Conservation (phyloP, 2,888 invertebrate genomes). For the Athalia rosae region DNA sequence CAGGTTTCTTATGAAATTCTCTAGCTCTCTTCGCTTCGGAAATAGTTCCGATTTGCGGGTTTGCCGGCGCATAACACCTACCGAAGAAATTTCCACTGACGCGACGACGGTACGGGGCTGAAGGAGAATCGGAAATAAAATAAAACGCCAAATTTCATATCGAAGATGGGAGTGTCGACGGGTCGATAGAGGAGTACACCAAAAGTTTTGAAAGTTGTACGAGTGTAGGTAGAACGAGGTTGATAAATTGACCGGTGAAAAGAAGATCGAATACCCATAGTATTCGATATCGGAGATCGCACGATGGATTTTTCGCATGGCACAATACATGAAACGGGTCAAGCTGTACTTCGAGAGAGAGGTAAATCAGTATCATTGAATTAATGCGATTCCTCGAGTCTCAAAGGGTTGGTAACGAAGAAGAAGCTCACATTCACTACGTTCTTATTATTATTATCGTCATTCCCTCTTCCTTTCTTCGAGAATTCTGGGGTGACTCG, state of each 20-base stretch:
- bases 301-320: neutral
- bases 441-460: no score
- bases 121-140: neutral
- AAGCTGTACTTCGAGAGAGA: neutral
- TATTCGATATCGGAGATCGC: no score
- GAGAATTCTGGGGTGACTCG: neutral
- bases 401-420: constrained; percentile 17
- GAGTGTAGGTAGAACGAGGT: no score
- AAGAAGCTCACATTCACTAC: constrained; percentile 1
- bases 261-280: no score
- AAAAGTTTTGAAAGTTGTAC: no score
- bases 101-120: neutral
- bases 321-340: neutral
- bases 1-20: no score
- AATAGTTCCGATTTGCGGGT: neutral
- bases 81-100: neutral
- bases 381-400: constrained; percentile 6
- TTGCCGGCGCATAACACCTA: neutral
- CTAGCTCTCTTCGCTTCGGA: neutral
- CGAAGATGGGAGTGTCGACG: no score
- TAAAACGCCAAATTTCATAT: neutral
- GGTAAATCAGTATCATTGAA: constrained; percentile 17
- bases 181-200: no score
- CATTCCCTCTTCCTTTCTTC: neutral
- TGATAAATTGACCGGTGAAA: no score